These are phyloP conservation scores for Monoplex corrugatus DNA, from an alignment of 2,888 invertebrate genomes.

Conservation along the genomic window DNA sequence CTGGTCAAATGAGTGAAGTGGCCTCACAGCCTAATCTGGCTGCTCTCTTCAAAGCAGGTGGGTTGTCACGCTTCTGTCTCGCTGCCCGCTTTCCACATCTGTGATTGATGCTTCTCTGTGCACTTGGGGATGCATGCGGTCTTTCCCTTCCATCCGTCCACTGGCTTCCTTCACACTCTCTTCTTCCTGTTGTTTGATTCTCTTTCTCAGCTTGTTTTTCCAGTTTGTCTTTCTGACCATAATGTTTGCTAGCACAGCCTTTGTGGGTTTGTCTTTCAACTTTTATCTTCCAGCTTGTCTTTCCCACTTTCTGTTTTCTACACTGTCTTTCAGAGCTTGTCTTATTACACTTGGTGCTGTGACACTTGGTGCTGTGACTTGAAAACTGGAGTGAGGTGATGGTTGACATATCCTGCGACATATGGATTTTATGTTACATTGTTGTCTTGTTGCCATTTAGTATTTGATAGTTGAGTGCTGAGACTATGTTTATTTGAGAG, in stretches of 20 bases:
- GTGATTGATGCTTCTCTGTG: neutral
- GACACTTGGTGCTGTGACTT: no score
- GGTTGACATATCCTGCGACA: no score
- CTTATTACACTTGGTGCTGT: no score
- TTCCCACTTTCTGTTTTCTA: neutral
- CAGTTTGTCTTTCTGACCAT: neutral
- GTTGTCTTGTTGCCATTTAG: no score
- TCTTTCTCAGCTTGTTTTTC: neutral
- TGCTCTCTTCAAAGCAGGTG: conserved; percentile 64
- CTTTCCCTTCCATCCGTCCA: neutral
- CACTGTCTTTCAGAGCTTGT: no score
- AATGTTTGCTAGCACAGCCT: neutral
- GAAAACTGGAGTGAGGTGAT: no score
- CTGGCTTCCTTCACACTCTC: neutral
- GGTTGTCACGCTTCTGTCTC: conserved; percentile 41
- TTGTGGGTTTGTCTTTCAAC: neutral
- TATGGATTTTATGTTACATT: no score
- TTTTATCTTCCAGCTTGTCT: neutral
- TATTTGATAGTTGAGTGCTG: no score
- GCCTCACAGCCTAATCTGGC: conserved; percentile 69
- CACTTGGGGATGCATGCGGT: neutral
- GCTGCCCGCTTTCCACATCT: neutral
- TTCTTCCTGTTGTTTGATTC: neutral
- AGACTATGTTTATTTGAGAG: no score
- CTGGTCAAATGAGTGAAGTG: conserved; percentile 62